These are phyloP conservation scores for Prunella himalayana DNA, from an alignment of 2,113 vertebrate genomes.

Conservation along the genomic window DNA sequence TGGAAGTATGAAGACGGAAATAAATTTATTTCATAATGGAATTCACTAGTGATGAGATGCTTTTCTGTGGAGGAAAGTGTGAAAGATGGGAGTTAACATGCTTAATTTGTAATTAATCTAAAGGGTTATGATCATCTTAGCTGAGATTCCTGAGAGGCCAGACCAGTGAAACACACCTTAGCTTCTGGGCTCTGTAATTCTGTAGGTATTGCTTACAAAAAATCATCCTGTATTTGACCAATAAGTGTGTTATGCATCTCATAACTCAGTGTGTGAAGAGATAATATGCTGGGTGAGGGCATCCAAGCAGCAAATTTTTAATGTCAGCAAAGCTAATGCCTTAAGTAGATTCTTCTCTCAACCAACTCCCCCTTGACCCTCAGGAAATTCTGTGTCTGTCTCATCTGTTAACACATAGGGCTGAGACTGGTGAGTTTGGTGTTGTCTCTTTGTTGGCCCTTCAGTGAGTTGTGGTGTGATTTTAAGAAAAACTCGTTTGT, in stretches of 20 bases:
- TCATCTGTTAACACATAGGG: rapidly evolving
- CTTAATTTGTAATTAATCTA: slow-evolving; percentile 36
- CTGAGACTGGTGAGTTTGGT: not conserved
- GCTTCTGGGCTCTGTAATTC: not conserved
- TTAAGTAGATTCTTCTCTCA: not conserved
- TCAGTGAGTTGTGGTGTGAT: not conserved
- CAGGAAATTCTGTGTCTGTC: not conserved
- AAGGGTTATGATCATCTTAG: not conserved
- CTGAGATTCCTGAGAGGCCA: not conserved
- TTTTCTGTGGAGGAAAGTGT: not conserved
- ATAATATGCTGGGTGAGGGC: not conserved
- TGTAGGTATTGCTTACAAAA: not conserved
- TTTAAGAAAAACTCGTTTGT: not conserved
- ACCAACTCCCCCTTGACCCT: not conserved
- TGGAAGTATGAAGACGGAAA: not conserved
- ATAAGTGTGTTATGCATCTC: not conserved
- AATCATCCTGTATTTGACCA: not conserved
- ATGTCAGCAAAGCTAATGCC: not conserved
- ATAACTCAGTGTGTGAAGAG: not conserved
- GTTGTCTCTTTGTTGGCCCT: not conserved
- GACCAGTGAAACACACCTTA: not conserved
- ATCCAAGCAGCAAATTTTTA: not conserved
- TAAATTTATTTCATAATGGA: not conserved
- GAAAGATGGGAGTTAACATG: not conserved
- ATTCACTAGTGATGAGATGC: not conserved